Conservation (phyloP, 2,113 vertebrate genomes). For the Colossoma macropomum region DNA sequence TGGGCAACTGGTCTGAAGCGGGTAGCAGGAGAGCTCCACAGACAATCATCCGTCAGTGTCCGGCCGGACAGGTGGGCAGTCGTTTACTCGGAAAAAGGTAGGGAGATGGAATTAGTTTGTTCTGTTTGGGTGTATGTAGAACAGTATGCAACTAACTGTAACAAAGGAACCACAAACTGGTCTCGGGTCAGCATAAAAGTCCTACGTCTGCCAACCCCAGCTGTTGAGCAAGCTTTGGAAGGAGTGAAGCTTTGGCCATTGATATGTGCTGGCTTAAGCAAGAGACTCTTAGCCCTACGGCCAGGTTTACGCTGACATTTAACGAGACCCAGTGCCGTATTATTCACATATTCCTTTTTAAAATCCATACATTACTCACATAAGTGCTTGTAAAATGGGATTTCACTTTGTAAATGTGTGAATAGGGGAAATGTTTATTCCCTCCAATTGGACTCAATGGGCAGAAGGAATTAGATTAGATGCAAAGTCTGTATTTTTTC, state of each 20-base stretch:
- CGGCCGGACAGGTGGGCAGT: too few relatives aligned
- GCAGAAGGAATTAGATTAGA: background rate
- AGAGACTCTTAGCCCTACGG: background rate
- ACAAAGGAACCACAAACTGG: background rate
- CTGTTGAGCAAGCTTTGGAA: background rate
- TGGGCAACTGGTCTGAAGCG: too few relatives aligned
- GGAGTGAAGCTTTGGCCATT: background rate
- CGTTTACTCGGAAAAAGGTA: too few relatives aligned
- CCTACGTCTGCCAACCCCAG: background rate
- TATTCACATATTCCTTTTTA: slow-evolving; percentile 37
- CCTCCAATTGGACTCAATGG: background rate
- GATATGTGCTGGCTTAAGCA: background rate
- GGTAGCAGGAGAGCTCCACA: too few relatives aligned
- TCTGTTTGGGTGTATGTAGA: too few relatives aligned
- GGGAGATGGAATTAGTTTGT: too few relatives aligned
- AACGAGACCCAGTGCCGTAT: slow-evolving; percentile 14
- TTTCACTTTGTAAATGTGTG: slow-evolving; percentile 19
- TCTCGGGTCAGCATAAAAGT: background rate
- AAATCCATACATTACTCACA: slow-evolving; percentile 20
- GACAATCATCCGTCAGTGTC: too few relatives aligned
- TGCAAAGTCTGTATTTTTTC: background rate
- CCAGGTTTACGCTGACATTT: slow-evolving; percentile 15
- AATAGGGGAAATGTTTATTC: background rate
- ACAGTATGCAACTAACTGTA: too few relatives aligned
- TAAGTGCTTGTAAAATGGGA: background rate